Evolutionary conservation across 2,797 vertebrate species (phyloP).

Genomic region (Carcharodon carcharias): DNA sequence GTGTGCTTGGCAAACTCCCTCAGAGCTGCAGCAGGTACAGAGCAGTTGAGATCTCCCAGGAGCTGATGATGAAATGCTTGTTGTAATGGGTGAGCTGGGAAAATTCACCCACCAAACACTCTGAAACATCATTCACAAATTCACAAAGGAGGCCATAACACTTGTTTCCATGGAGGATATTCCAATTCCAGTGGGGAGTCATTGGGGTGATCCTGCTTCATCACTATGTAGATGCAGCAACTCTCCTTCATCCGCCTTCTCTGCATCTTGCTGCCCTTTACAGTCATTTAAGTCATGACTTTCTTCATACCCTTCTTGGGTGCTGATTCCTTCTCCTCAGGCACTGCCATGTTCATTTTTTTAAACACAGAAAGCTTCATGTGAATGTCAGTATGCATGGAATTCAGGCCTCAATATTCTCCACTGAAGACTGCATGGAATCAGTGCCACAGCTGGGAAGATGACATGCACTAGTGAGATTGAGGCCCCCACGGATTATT

Average conservation of each 20-base stretch:
- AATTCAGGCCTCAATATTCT: background rate
- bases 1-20: background rate
- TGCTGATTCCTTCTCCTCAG: background rate
- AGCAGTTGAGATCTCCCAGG: background rate
- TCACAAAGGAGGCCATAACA: background rate
- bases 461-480: slow-evolving; percentile 15
- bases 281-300: background rate
- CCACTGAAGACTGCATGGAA: background rate
- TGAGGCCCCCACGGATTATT: slow-evolving; percentile 20
- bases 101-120: background rate
- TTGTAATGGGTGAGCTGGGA: background rate
- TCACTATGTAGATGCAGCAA: background rate
- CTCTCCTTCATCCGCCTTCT: background rate
- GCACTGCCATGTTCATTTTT: background rate
- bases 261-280: background rate
- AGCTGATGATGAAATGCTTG: background rate
- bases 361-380: background rate
- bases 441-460: background rate
- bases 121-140: background rate
- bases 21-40: background rate
- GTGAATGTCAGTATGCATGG: background rate
- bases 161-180: background rate
- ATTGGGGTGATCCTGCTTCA: background rate
- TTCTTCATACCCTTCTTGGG: background rate
- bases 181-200: too few relatives aligned